Evolutionary conservation across 2,113 vertebrate species (phyloP), one percentile per base, ranked within the genome.

Genomic region (Oncorhynchus clarkii): DNA sequence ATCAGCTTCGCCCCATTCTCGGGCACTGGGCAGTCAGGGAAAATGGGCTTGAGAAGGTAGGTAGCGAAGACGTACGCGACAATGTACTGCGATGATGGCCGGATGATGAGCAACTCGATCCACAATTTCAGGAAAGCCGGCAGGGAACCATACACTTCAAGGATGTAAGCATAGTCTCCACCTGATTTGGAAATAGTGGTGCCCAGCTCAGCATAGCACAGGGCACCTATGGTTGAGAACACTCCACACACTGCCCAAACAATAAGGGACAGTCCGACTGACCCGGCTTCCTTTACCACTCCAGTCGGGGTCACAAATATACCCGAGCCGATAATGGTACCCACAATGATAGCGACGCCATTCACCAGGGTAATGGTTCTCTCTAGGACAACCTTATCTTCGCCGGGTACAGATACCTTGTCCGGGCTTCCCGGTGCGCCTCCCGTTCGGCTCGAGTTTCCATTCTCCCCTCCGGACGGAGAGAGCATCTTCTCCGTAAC

Each of bases 51-150:
- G 73, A 99, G 94, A 74, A 99, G 91, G 93, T 99, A 96, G 1
- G 97, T 99, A 82, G 98, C 97, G 77, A 99, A 99, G 18, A 99
- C 98, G 70, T 96, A 95, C 57, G 98, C 97, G 79, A 99, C 97
- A 88, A 99, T 98, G 92, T 99, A 99, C 93, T 99, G 98, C 1
- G 98, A 99, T 11, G 97, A 99, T 20, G 98, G 98, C 4, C 98
- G 93, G 91, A 99, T 99, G 92, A 99, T 99, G 82, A 99, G 97
- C 89, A 99, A 88, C 93, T 99, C 98, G 86, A 99, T 95, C 98
- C 98, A 99, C 76, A 99, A 96, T 84, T 99, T 99, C 79, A 99
- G 96, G 91, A 99, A 99, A n/a, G 97, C 97, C 20, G 92, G 92
- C 82, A 99, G 93, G 11, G 97, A 92, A 79, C 98, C 97, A 91